These are phyloP conservation scores for Steinernema scapterisci DNA, from an alignment of 2,888 invertebrate genomes.

Conservation along the genomic window DNA sequence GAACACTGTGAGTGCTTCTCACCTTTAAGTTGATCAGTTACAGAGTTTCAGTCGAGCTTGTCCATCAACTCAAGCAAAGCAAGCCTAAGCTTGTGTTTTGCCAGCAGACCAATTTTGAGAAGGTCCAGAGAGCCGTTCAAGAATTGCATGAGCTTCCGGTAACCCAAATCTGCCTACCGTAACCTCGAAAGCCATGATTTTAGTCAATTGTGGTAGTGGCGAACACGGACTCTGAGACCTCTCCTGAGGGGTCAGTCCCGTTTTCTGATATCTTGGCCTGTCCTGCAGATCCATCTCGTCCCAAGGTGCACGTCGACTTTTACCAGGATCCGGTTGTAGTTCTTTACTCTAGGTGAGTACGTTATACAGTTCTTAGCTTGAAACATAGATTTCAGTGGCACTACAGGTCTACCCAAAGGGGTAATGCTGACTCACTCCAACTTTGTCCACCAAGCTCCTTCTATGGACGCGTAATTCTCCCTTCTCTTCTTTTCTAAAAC, in stretches of 20 bases:
- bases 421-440: too few species aligned
- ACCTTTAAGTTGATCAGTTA: conserved; percentile 45
- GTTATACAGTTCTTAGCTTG: too few species aligned
- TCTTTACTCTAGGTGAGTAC: background rate
- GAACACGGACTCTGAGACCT: background rate
- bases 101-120: too few species aligned
- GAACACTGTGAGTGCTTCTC: conserved; percentile 48
- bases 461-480: too few species aligned
- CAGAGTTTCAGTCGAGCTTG: background rate
- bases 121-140: too few species aligned
- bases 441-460: too few species aligned
- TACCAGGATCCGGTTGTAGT: too few species aligned
- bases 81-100: background rate
- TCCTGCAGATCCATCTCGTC: background rate
- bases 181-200: too few species aligned
- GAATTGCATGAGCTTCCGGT: too few species aligned
- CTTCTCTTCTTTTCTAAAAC: conserved; percentile 5
- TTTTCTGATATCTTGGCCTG: background rate
- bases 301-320: background rate
- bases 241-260: background rate
- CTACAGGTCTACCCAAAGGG: too few species aligned
- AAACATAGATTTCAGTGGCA: background rate
- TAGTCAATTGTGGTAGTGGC: too few species aligned
- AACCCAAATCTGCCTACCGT: background rate
- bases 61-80: background rate